Evolutionary conservation across 2,113 vertebrate species (phyloP).

Genomic region (Mustela nigripes): DNA sequence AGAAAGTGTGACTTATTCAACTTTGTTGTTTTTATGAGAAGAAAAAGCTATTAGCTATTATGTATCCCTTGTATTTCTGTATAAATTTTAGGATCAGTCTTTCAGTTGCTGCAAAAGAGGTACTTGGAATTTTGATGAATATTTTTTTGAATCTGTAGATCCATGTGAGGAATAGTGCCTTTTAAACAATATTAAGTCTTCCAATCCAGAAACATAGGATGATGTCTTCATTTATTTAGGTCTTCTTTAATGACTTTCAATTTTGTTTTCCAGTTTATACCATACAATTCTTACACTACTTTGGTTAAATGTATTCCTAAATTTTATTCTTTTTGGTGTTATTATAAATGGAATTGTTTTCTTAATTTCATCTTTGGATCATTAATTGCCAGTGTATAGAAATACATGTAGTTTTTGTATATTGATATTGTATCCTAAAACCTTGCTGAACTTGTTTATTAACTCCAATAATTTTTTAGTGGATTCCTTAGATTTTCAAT

Average conservation of each 20-base stretch:
- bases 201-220: neutral
- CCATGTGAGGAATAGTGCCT: neutral
- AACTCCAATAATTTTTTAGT: slow-evolving; percentile 15
- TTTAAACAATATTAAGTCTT: slow-evolving; percentile 6
- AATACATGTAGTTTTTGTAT: neutral
- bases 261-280: neutral
- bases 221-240: neutral
- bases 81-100: neutral
- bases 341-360: neutral
- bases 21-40: neutral
- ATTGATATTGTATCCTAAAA: slow-evolving; percentile 23
- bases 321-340: slow-evolving; percentile 45
- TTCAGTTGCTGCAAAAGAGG: slow-evolving; percentile 44
- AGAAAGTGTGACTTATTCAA: neutral
- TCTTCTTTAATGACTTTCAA: neutral
- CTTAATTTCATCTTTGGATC: slow-evolving; percentile 52
- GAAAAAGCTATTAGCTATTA: neutral
- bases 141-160: slow-evolving; percentile 28
- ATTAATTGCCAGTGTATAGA: neutral
- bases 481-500: neutral
- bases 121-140: slow-evolving; percentile 8
- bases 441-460: slow-evolving; percentile 23
- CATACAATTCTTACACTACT: neutral
- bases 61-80: neutral
- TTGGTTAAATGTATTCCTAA: neutral